Conservation (phyloP, 2,797 vertebrate genomes). For the Acanthurus tractus region DNA sequence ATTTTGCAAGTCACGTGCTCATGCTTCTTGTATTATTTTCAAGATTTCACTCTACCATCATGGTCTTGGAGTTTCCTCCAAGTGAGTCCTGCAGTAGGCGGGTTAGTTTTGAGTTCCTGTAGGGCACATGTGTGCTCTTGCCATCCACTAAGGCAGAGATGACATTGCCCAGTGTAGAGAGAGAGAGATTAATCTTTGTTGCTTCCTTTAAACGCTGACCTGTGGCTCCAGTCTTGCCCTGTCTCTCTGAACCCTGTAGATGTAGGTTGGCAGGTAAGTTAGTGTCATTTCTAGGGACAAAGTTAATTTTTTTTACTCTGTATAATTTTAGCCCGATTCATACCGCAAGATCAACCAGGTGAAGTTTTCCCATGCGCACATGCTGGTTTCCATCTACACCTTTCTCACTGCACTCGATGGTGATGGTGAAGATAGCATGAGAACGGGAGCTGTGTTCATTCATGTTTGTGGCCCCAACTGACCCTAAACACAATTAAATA, state of each 20-base stretch:
- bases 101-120: constrained; percentile 98
- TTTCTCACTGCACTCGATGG: constrained; percentile 98
- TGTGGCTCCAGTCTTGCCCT: constrained; percentile 97
- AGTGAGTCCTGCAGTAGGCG: constrained; percentile 97
- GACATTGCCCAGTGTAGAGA: constrained; percentile 98
- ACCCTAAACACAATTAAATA: constrained; percentile 82
- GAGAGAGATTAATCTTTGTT: constrained; percentile 98
- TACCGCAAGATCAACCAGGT: constrained; percentile 97
- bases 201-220: constrained; percentile 98
- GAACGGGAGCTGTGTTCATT: constrained; percentile 99
- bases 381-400: constrained; percentile 96
- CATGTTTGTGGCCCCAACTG: constrained; percentile 98
- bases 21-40: not conserved
- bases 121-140: constrained; percentile 98
- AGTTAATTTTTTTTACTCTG: not conserved
- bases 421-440: constrained; percentile 98
- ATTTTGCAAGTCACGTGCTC: not conserved
- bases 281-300: not conserved
- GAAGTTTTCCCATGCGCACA: constrained; percentile 98
- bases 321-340: constrained; percentile 57
- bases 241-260: constrained; percentile 95
- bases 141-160: constrained; percentile 98
- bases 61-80: constrained; percentile 98
- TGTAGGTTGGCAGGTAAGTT: not conserved
- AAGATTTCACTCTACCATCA: constrained; percentile 91